Evolutionary conservation across 2,888 invertebrate genomes (phyloP).

Genomic region (Drosophila gaucha): DNA sequence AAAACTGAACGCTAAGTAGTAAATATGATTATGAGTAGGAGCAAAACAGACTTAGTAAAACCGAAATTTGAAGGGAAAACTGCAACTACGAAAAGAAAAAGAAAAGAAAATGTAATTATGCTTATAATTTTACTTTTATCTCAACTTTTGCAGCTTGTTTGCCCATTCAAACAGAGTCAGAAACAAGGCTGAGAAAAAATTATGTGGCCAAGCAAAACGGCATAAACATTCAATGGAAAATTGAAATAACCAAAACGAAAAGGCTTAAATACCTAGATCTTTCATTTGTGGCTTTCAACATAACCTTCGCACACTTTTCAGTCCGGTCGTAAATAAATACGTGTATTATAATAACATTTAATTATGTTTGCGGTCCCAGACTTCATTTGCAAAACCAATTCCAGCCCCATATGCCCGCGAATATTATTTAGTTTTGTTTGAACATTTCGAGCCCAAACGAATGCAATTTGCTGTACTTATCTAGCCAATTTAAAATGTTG

Average conservation of each 20-base stretch:
- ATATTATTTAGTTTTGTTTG: background rate
- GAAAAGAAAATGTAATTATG: constrained; percentile 29
- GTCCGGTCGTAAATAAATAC: constrained; percentile 30
- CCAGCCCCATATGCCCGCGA: background rate
- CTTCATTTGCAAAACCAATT: constrained; percentile 31
- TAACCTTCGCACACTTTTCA: constrained; percentile 51
- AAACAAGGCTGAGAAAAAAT: constrained; percentile 49
- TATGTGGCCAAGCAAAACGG: constrained; percentile 5
- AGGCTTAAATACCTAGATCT: constrained; percentile 46
- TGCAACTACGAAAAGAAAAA: constrained; percentile 18
- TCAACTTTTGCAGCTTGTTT: constrained; percentile 57
- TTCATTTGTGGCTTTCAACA: constrained; percentile 51
- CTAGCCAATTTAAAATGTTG: constrained; percentile 73
- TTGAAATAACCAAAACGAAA: constrained; percentile 39
- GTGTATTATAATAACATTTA: constrained; percentile 59
- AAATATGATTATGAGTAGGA: constrained; percentile 17
- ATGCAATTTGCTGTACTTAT: constrained; percentile 74
- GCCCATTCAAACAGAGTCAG: constrained; percentile 41
- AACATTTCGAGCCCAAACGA: constrained; percentile 50
- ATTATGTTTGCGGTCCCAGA: constrained; percentile 59
- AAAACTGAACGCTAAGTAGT: background rate
- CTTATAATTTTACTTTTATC: constrained; percentile 54
- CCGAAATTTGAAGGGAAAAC: constrained; percentile 29
- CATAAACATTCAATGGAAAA: constrained; percentile 47
- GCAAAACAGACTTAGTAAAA: constrained; percentile 5